Base-by-base conservation (phyloP, 2,797 vertebrate genomes). In the Brotogeris chrysoptera region DNA sequence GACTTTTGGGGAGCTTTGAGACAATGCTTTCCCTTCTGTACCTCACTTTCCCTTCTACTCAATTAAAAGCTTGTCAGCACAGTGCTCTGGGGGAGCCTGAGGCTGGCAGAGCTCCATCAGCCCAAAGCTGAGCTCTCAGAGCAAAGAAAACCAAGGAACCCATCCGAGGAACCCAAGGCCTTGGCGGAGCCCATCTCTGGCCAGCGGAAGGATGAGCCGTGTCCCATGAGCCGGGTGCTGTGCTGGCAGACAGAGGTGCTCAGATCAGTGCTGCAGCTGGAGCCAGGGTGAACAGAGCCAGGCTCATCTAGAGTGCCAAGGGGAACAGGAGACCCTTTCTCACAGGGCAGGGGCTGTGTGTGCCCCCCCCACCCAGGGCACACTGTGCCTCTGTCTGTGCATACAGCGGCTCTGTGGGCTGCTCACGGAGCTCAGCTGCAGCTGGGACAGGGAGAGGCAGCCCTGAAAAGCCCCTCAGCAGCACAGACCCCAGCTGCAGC, bases 241-340 rank as follows among this genome's bases (percentile, higher is more conserved):
- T 74, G 77, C 9, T 11, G 69, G 25, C 49, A 92, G 69, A 97
- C 96, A 97, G 95, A 93, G 84, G 69, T 72, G 90, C 92, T 89
- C 49, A 81, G 90, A 95, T 68, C 4, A 24, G 38, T 5, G 4
- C 7, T 1, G 74, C 97, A 96, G 97, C 97, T 97, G 97, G 74
- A 5, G 11, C 27, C 2, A 9, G 61, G 15, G 1, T 7, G 17
- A 80, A 74, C 73, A 94, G 90, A 79, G 70, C 74, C 7, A 4
- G 16, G 44, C 84, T 90, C 74, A 50, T n/a, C 41, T 57, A 1
- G 2, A 0, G 30, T 12, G 63, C 76, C 1, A 2, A 9, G 32
- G 70, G 52, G 70, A 89, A 91, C 89, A 95, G 94, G 32, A 55
- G 89, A 38, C 27, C 34, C 61, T 94, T 83, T 74, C 69, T 80